Evolutionary conservation across 2,113 vertebrate species (phyloP), one percentile per base, ranked within the genome.

Genomic region (Montifringilla adamsi): DNA sequence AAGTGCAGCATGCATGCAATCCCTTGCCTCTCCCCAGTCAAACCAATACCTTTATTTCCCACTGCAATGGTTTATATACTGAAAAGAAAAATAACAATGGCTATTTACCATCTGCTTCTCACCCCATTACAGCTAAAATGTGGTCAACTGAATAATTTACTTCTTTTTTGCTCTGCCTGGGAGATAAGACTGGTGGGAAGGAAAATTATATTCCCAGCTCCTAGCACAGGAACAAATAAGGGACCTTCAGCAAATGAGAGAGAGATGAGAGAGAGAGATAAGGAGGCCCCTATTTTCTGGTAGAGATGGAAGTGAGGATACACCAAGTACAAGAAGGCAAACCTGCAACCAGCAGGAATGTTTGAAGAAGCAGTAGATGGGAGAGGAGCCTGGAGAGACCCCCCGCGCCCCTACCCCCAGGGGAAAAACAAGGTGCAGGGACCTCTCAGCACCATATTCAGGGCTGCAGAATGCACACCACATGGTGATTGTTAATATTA

Each of bases 21-120:
- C 63, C 52, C 63, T 83, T 5, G 5, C 80, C 56, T 87, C 86
- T 84, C 24, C 43, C 60, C n/a, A 84, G 39, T 68, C 77, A 94
- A 93, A 72, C 64, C 44, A 84, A 77, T 44, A 94, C 66, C 64
- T 94, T 84, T 24, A 63, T 83, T 85, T 87, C 30, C 68, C 44
- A 44, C 59, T 90, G 68, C 33, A 88, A 75, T 55, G 15, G 26
- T 68, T 62, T 84, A 77, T 41, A 80, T n/a, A 74, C 41, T 46
- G 66, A 91, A 91, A 91, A 92, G 33, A 76, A 88, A 87, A 83
- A 77, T 74, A 83, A 70, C 59, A 63, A 76, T 80, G 56, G 76
- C 56, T 86, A 80, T 92, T 95, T 93, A 91, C 77, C 89, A 92
- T 92, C 80, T 94, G 86, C n/a, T 92, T 88, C 68, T 88, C 63